Conservation (phyloP, 2,888 invertebrate species). For the Danaus chrysippus region DNA sequence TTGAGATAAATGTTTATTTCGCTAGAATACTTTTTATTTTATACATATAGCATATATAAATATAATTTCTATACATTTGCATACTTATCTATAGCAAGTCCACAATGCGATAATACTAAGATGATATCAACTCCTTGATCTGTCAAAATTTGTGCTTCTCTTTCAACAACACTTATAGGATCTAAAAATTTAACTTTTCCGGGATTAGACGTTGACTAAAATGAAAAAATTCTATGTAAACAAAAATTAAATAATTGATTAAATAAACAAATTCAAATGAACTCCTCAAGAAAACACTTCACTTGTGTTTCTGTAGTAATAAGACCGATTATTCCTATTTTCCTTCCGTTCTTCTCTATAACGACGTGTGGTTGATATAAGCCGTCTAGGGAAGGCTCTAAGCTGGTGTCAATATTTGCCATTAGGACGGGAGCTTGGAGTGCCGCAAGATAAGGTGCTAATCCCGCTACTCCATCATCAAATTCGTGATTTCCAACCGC, state of each 20-base stretch:
- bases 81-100: constrained; percentile 82
- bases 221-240: constrained; percentile 1
- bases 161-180: constrained; percentile 80
- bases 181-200: constrained; percentile 82
- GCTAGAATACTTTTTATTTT: too few species aligned
- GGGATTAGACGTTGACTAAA: constrained; percentile 80
- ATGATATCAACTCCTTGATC: constrained; percentile 85
- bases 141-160: constrained; percentile 80
- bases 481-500: constrained; percentile 93
- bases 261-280: constrained; percentile 4
- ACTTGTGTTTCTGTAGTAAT: constrained; percentile 84
- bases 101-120: constrained; percentile 90
- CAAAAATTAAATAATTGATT: background rate
- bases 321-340: constrained; percentile 89
- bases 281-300: constrained; percentile 23
- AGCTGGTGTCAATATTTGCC: constrained; percentile 83
- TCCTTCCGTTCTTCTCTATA: constrained; percentile 80
- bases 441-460: constrained; percentile 83
- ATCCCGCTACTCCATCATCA: constrained; percentile 84
- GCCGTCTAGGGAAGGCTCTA: constrained; percentile 81
- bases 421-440: constrained; percentile 84
- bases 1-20: too few species aligned
- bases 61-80: constrained; percentile 22
- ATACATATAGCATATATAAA: background rate
- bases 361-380: constrained; percentile 82